Evolutionary conservation across 1,140 invertebrate genomes (phyloP).

Genomic region (Tetramorium alpestre): DNA sequence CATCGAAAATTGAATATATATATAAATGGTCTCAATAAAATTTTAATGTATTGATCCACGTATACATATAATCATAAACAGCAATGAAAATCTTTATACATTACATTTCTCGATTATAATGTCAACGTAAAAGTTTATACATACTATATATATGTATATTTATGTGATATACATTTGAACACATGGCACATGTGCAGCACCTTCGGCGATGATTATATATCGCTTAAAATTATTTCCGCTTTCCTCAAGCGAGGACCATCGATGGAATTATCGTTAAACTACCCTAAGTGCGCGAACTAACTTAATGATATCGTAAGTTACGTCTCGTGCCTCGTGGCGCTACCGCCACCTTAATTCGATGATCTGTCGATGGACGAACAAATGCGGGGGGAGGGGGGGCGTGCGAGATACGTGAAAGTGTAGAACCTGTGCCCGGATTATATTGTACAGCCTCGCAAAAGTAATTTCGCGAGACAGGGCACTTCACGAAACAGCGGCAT

Average conservation of each 20-base stretch:
- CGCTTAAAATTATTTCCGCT: constrained; percentile 7
- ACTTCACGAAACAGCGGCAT: constrained; percentile 24
- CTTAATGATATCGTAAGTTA: constrained; percentile 66
- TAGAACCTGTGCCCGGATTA: constrained; percentile 25
- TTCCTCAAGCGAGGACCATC: constrained; percentile 34
- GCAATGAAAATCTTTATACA: constrained; percentile 26
- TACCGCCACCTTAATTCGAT: constrained; percentile 59
- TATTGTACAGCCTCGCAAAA: constrained; percentile 2
- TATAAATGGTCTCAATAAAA: neutral
- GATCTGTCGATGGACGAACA: constrained; percentile 19
- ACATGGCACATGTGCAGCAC: neutral
- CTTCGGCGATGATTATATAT: neutral
- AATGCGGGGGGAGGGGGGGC: neutral
- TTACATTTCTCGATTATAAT: constrained; percentile 16
- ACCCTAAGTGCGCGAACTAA: constrained; percentile 27
- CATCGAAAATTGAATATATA: constrained; percentile 33
- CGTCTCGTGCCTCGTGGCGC: constrained; percentile 33
- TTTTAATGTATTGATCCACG: constrained; percentile 13
- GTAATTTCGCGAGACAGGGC: constrained; percentile 50
- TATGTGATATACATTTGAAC: neutral
- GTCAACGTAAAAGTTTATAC: constrained; percentile 4
- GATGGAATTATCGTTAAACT: constrained; percentile 69
- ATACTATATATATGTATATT: too few species aligned
- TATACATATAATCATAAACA: neutral
- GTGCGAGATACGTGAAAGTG: neutral